These are phyloP conservation scores for Harlomillsia oculata DNA, from an alignment of 1,140 invertebrate genomes.

Conservation along the genomic window DNA sequence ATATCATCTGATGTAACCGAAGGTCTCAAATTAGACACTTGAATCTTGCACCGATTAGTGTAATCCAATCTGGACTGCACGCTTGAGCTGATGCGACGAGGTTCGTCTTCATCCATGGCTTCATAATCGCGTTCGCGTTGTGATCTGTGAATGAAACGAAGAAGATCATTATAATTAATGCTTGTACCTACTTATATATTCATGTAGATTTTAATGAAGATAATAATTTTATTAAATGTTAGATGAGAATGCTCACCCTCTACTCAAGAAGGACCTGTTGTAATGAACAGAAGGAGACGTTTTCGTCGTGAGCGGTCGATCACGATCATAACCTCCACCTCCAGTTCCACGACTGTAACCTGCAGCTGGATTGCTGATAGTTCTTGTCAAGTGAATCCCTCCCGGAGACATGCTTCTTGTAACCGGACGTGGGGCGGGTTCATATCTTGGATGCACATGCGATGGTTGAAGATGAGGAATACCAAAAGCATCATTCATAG, in stretches of 20 bases:
- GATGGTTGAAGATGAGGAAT: neutral
- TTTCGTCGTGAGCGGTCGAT: slow-evolving; percentile 5
- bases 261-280: neutral
- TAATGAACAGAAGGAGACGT: slow-evolving; percentile 1
- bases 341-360: neutral
- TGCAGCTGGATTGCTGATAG: slow-evolving; percentile 19
- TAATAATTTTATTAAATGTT: neutral
- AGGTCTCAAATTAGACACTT: slow-evolving; percentile 45
- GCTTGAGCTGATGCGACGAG: slow-evolving; percentile 19
- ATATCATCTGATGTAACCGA: slow-evolving; percentile 47
- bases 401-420: neutral
- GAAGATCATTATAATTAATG: neutral
- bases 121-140: slow-evolving; percentile 4
- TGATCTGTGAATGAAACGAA: slow-evolving; percentile 5
- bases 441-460: no score
- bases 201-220: neutral
- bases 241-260: neutral
- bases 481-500: neutral
- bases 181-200: neutral
- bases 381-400: slow-evolving; percentile 13
- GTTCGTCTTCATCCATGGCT: slow-evolving; percentile 28
- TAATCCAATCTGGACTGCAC: slow-evolving; percentile 23
- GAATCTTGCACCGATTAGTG: slow-evolving; percentile 39
- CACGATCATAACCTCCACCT: neutral
- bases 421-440: neutral